Conservation (phyloP, 2,113 vertebrate genomes). For the Pampusana beccarii region DNA sequence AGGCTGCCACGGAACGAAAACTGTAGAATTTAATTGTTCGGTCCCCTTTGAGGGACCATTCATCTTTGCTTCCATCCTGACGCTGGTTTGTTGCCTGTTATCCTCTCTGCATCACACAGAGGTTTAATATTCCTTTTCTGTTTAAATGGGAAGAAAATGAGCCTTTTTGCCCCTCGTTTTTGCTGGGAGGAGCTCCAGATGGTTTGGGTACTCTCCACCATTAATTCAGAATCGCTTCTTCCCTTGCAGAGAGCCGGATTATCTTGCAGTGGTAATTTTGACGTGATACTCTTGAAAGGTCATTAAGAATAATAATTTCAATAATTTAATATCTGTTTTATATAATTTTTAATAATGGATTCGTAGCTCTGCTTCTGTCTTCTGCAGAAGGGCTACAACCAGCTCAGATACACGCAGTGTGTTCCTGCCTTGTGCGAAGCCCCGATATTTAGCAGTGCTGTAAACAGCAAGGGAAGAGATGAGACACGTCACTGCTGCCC, state of each 20-base stretch:
- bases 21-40: not conserved
- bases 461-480: not conserved
- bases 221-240: not conserved
- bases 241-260: not conserved
- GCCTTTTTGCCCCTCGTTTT: not conserved
- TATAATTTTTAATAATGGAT: not conserved
- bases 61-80: not conserved
- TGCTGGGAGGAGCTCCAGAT: not conserved
- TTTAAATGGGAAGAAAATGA: not conserved
- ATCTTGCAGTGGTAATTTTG: not conserved
- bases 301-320: not conserved
- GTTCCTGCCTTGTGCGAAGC: not conserved
- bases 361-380: not conserved
- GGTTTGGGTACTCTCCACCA: not conserved
- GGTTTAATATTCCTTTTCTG: not conserved
- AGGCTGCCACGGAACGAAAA: not conserved
- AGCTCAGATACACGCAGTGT: not conserved
- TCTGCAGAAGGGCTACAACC: not conserved
- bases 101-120: not conserved
- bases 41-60: not conserved
- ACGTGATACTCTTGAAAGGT: not conserved
- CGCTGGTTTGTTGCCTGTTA: not conserved
- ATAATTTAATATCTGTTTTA: not conserved
- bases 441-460: not conserved
- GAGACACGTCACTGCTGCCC: not conserved